Evolutionary conservation across 2,888 invertebrate species (phyloP), one percentile per base, ranked within the genome.

Genomic region (Sesia bembeciformis): DNA sequence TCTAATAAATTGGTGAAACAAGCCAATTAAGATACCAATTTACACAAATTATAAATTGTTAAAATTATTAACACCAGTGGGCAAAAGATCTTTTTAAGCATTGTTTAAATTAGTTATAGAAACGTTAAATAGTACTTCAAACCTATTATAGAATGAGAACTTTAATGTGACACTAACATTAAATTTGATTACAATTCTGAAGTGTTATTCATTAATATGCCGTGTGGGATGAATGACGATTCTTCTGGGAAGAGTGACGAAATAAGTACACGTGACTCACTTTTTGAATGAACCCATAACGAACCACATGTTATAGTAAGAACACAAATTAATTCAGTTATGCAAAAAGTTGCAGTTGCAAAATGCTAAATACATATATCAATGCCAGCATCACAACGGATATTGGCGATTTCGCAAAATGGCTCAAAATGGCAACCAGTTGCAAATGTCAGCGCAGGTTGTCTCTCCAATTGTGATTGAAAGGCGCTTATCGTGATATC

Each of bases 211-310:
- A 77, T 72, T 61, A 67, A 60, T 54, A 56, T 56, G 62, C 62
- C 54, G 72, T 67, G 76, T 80, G 73, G 75, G 79, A 69, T 62
- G 67, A 62, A 75, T 71, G 74, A 72, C 72, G 75, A 68, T 68
- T 70, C 68, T 80, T 75, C 72, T 74, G 68, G 69, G 67, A 56
- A 75, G 73, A 68, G 66, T 78, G 76, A 79, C 71, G 73, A 78
- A 75, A 80, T 67, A 56, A n/a, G 66, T 58, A 67, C 53, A 57
- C 8, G 58, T 81, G 79, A 81, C 62, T 84, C 79, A 81, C 63
- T 70, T 53, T 62, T 59, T 70, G 62, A 74, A 40, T 40, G 50
- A 50, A 50, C 23, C 23, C 23, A 23, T 23, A 23, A 23, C 50
- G 46, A 50, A 50, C 50, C 50, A 50, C 38, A 50, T 50, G 50